phyloP scores from a whole-genome alignment of 2,113 vertebrate species.

The Phalacrocorax pelagicus region DNA sequence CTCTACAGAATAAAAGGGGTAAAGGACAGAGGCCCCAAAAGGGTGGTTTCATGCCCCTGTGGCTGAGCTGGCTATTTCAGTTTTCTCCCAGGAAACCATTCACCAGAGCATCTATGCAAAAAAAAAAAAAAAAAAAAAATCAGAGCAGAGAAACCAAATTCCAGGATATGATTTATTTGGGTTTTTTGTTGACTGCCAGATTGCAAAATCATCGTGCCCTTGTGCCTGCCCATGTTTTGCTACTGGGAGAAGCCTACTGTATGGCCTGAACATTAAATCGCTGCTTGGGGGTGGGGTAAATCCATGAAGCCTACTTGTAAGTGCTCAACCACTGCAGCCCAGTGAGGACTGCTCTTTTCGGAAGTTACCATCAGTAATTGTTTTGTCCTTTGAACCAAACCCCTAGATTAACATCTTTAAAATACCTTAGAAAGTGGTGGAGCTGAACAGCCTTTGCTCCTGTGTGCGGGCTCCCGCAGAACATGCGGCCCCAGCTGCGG shows the following conservation, averaged over 20 bases:
- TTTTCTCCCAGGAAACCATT: neutral
- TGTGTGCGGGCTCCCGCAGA: neutral
- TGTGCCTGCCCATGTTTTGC: neutral
- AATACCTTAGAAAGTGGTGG: neutral
- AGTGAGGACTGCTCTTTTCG: too few species aligned
- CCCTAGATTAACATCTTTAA: neutral
- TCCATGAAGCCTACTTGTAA: neutral
- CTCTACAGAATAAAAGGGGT: neutral
- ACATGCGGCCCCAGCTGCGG: accelerated
- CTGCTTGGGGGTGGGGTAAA: too few species aligned
- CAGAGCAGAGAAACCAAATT: neutral
- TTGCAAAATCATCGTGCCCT: neutral
- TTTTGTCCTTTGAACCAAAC: neutral
- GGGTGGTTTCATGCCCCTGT: neutral
- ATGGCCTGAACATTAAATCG: neutral
- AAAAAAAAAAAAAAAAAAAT: neutral
- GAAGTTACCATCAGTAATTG: neutral
- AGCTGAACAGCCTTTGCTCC: neutral
- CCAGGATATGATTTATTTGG: neutral
- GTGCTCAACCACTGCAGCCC: neutral
- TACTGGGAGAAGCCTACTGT: neutral
- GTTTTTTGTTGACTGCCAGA: neutral
- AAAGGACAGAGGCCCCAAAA: neutral
- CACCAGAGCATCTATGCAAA: neutral
- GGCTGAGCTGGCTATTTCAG: neutral